These are phyloP conservation scores for Lepidochrysops patricia DNA, from an alignment of 2,888 invertebrate genomes.

Conservation along the genomic window DNA sequence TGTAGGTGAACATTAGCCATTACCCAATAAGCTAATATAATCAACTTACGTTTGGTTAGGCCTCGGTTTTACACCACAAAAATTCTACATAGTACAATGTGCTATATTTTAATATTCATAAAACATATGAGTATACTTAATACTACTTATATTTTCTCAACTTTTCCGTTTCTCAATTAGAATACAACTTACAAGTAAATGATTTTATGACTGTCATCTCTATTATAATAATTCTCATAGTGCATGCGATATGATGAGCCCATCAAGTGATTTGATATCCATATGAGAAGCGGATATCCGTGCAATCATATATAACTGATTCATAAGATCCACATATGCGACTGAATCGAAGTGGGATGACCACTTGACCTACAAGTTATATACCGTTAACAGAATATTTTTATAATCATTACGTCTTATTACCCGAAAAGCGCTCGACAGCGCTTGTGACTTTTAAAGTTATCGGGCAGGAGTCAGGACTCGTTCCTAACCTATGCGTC, in stretches of 20 bases:
- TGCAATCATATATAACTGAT: background rate
- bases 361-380: background rate
- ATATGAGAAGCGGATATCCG: constrained; percentile 7
- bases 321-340: background rate
- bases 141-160: too few species aligned
- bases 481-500: background rate
- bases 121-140: too few species aligned
- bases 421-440: background rate
- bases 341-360: background rate
- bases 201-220: background rate
- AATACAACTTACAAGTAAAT: background rate
- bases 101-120: background rate
- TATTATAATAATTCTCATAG: background rate
- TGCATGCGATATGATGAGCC: background rate
- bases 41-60: background rate
- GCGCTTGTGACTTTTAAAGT: background rate
- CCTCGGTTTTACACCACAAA: background rate
- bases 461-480: background rate
- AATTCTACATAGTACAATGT: background rate
- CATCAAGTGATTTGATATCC: background rate
- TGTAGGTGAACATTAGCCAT: background rate
- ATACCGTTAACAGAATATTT: background rate
- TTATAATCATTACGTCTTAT: background rate
- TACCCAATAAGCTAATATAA: background rate
- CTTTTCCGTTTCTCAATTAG: too few species aligned